These are phyloP conservation scores for Ephialtes manifestator DNA, from an alignment of 2,888 invertebrate species.

Conservation along the genomic window DNA sequence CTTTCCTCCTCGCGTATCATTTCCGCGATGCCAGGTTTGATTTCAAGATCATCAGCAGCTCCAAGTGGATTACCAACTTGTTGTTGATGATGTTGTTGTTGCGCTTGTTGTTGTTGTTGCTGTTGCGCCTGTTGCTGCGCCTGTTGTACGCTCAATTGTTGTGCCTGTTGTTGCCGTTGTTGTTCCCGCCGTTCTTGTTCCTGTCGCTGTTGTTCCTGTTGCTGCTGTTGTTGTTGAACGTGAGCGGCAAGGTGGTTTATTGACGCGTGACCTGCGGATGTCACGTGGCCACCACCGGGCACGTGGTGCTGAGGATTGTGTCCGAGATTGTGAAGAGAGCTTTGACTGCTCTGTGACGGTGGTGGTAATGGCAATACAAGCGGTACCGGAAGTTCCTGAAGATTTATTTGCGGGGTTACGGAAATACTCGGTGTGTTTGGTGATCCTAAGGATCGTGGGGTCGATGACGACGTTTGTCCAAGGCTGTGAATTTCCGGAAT, in stretches of 20 bases:
- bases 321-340: slow-evolving; percentile 70
- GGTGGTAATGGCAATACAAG: slow-evolving; percentile 80
- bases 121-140: slow-evolving; percentile 72
- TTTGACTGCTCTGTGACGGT: slow-evolving; percentile 82
- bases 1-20: slow-evolving; percentile 98
- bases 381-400: slow-evolving; percentile 84
- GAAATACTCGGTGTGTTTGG: slow-evolving; percentile 83
- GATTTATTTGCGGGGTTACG: slow-evolving; percentile 84
- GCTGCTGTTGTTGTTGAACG: slow-evolving; percentile 79
- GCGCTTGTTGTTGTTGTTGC: slow-evolving; percentile 69
- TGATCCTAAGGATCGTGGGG: slow-evolving; percentile 83
- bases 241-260: slow-evolving; percentile 82
- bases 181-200: slow-evolving; percentile 69
- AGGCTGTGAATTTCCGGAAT: slow-evolving; percentile 80
- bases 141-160: slow-evolving; percentile 73
- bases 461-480: slow-evolving; percentile 78
- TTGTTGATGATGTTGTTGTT: slow-evolving; percentile 75
- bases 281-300: slow-evolving; percentile 82
- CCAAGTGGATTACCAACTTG: slow-evolving; percentile 74
- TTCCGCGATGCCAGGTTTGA: slow-evolving; percentile 97
- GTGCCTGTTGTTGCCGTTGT: slow-evolving; percentile 65
- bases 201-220: slow-evolving; percentile 76
- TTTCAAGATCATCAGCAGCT: slow-evolving; percentile 93
- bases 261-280: slow-evolving; percentile 81
- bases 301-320: slow-evolving; percentile 81